phyloP scores from a whole-genome alignment of 2,113 vertebrate genomes.

The Porphyrio hochstetteri region DNA sequence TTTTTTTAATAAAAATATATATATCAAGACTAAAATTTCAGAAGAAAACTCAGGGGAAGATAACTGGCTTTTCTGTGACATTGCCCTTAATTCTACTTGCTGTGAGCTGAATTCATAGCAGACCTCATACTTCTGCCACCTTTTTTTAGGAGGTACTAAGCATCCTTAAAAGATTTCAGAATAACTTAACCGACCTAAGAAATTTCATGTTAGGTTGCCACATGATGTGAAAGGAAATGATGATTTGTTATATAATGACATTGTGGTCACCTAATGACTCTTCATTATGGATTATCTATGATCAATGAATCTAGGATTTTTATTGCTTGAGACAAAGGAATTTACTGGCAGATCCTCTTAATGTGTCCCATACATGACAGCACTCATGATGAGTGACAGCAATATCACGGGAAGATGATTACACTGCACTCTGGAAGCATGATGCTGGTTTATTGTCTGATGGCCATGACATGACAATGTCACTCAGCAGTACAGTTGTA shows the following conservation, averaged over 20 bases:
- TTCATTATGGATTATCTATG: neutral
- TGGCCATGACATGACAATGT: neutral
- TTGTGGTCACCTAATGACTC: neutral
- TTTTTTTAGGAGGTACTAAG: neutral
- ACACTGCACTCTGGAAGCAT: neutral
- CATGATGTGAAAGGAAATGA: fast-evolving
- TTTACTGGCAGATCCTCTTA: neutral
- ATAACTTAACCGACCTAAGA: neutral
- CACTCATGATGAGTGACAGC: neutral
- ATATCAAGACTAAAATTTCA: neutral
- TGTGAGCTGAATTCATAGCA: neutral
- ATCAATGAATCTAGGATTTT: neutral
- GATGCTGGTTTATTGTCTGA: neutral
- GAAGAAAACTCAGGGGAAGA: neutral
- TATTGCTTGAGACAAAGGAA: neutral
- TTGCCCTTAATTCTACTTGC: neutral
- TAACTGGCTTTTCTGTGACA: neutral
- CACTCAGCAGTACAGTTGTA: neutral
- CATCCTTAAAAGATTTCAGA: neutral
- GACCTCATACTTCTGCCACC: neutral
- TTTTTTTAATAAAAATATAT: neutral
- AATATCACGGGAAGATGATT: neutral
- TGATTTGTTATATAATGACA: neutral
- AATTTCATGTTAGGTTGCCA: neutral
- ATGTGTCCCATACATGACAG: neutral